Base-by-base conservation (phyloP, 1,140 invertebrate genomes). In the Homarus americanus region DNA sequence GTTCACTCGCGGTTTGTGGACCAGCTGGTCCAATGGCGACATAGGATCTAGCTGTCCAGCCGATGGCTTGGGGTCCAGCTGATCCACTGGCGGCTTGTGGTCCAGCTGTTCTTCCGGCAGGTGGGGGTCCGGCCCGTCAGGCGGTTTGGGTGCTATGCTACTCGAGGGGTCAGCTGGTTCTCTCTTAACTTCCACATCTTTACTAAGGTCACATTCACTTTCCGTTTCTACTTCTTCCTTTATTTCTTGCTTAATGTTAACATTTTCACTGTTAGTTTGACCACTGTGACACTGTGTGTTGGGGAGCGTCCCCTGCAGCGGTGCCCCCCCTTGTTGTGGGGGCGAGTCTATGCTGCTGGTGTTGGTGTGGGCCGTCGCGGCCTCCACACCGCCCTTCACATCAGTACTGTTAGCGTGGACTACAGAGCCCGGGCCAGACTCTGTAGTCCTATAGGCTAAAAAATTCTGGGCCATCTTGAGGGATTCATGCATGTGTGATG, bases 361-460 rank as follows among this genome's bases (percentile, higher is more conserved):
- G 80, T 78, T 84, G 80, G 88, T 38, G 44, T 78, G 88, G 88
- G 38, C 73, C 80, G 32, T 82, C 82, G 73, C 58, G 69, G 88
- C 73, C 73, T 73, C 80, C 49, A 84, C 80, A 40, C 88, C 82
- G 88, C 88, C 88, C 88, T 90, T 82, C 79, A 82, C 88, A 90
- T 90, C 88, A 90, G 69, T 90, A 83, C 69, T 90, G 88, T 90
- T 90, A 72, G 88, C 88, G 73, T 87, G 92, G 92, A 92, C 92
- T 91, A 92, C 92, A 92, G 92, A 92, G 92, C 89, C 92, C 92
- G 92, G 89, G 92, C 87, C 92, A 90, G 89, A 86, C 92, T 92
- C 92, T 92, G 92, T 89, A 92, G 92, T 92, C 92, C 92, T 92
- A 92, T 91, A 92, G 87, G 92, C 92, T 92, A 92, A 92, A 92